Evolutionary conservation across 2,888 invertebrate genomes (phyloP), one percentile per base, ranked within the genome.

Genomic region (Cetonia aurata): DNA sequence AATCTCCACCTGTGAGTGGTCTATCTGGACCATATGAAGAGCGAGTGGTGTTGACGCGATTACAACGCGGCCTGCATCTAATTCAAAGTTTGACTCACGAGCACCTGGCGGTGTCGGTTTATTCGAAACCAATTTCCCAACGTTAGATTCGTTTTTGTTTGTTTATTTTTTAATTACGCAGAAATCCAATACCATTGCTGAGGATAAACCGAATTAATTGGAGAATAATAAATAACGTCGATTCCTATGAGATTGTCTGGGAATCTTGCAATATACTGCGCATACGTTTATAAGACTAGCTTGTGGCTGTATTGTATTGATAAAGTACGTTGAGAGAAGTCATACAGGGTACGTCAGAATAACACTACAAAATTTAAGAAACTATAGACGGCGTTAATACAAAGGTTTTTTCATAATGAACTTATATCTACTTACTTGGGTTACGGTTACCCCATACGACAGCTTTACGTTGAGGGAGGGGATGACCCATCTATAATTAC

Each of bases 1-100:
- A 37, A 52, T 50, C 37, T 48, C 60, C 19, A 25, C 44, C 71
- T 74, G 69, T 71, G 74, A 74, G 75, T 74, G 71, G 71, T 75
- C 8, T 37, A 74, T 74, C 73, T 75, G 72, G 73, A 73, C 70
- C 67, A 75, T 71, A 74, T 69, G 71, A 71, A 62, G 71, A 65
- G 73, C 70, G 69, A 66, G 73, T 71, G 69, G 70, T 53, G 52
- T 50, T 70, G 59, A 68, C 57, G 67, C 67, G 72, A 71, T 74
- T 74, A 72, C 72, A 69, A 74, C 72, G 69, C 72, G 60, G 52
- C 70, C 69, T 42, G 37, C 44, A 72, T 70, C 57, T 66, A 50
- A 37, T 66, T 57, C 41, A 9, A 48, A 17, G 46, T 60, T 25
- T 57, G 17, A 15, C 42, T 53, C 46, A 60, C 53, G 48, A 65